Conservation (phyloP, 2,797 vertebrate species). For the Chaunax sp. region DNA sequence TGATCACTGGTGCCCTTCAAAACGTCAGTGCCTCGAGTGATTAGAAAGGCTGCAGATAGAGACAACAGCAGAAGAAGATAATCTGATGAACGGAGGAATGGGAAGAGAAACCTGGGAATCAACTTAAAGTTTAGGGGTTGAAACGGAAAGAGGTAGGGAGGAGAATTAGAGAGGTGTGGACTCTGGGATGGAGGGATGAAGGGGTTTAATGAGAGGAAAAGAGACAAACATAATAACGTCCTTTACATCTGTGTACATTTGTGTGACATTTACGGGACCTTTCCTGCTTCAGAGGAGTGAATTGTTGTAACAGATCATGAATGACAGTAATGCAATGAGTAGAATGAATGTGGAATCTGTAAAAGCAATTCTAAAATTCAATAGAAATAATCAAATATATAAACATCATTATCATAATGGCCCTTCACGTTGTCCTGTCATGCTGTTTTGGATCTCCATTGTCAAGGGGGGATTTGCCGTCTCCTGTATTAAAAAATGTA, state of each 20-base stretch:
- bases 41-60: conserved; percentile 45
- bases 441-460: conserved; percentile 2
- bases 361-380: conserved; percentile 19
- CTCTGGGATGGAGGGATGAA: background rate
- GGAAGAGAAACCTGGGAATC: conserved; percentile 1
- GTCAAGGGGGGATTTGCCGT: background rate
- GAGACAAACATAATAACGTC: background rate
- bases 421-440: conserved; percentile 3
- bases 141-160: background rate
- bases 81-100: conserved; percentile 11
- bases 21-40: conserved; percentile 52
- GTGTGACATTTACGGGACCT: conserved; percentile 21
- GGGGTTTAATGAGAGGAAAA: conserved; percentile 5
- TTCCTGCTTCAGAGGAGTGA: conserved; percentile 15
- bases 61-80: conserved; percentile 28
- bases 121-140: background rate
- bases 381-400: conserved; percentile 18
- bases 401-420: conserved; percentile 33
- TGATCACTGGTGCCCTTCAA: conserved; percentile 61
- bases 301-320: conserved; percentile 8
- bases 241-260: background rate
- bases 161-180: background rate
- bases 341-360: conserved; percentile 12
- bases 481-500: conserved; percentile 13
- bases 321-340: conserved; percentile 31